phyloP scores from a whole-genome alignment of 2,797 vertebrate species.

The Cyclura pinguis region DNA sequence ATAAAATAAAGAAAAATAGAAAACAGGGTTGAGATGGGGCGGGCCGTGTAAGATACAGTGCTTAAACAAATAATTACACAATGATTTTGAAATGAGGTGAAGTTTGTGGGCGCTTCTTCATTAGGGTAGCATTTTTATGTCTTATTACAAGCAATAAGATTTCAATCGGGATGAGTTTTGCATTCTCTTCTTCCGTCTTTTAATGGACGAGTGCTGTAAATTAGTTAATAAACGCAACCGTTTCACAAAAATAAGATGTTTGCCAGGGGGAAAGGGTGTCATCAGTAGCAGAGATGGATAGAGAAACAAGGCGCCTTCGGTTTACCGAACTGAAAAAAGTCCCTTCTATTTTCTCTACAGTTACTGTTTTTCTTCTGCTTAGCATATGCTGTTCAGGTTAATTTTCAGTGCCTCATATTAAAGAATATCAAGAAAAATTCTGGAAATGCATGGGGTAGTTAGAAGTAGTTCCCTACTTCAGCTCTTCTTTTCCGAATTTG shows the following conservation, averaged over 20 bases:
- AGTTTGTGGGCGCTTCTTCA: neutral
- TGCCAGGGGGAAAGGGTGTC: no score
- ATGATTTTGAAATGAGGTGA: no score
- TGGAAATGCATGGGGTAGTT: neutral
- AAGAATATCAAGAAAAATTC: neutral
- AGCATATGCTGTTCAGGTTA: neutral
- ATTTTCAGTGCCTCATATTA: neutral
- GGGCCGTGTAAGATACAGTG: neutral
- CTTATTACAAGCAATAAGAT: no score
- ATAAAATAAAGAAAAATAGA: neutral
- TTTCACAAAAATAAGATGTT: neutral
- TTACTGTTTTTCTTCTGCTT: no score
- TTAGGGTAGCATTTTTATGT: no score
- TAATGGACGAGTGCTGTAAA: neutral
- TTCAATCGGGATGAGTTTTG: neutral
- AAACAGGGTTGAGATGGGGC: neutral
- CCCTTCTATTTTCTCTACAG: neutral
- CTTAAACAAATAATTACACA: neutral
- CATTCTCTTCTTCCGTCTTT: accelerated
- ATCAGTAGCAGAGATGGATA: no score
- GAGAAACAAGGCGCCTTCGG: no score
- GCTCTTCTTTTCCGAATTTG: neutral
- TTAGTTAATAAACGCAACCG: neutral
- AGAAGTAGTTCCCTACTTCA: neutral
- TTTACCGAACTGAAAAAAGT: neutral